phyloP scores from a whole-genome alignment of 2,797 vertebrate species.

The Gadopsis bispinosus region DNA sequence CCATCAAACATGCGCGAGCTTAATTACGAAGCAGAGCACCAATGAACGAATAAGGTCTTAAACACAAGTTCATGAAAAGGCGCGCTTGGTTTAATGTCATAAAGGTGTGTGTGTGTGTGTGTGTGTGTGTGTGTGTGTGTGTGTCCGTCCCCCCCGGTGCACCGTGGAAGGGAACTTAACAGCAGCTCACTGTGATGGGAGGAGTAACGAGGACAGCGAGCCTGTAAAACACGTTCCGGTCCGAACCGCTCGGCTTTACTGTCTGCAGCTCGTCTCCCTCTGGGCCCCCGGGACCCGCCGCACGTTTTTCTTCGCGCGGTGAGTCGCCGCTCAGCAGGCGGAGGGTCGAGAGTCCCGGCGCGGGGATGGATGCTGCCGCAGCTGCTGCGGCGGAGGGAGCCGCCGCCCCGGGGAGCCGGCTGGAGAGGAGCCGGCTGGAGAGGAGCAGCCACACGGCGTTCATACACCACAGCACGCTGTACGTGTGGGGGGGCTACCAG shows the following conservation, averaged over 20 bases:
- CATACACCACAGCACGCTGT: constrained; percentile 86
- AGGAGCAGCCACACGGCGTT: constrained; percentile 93
- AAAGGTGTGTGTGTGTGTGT: not conserved
- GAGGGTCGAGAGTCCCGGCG: not conserved
- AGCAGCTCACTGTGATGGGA: constrained; percentile 51
- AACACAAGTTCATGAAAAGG: not conserved
- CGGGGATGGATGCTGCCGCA: constrained; percentile 55
- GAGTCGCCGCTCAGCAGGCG: not conserved
- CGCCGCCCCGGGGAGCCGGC: constrained; percentile 49
- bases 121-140: not conserved
- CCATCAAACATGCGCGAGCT: fast-evolving
- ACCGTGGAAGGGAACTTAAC: not conserved
- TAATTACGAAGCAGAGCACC: not conserved
- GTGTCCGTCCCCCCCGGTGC: not conserved
- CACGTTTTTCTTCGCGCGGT: constrained; percentile 9
- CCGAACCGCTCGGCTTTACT: not conserved
- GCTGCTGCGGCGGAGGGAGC: not conserved
- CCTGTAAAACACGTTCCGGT: constrained; percentile 66
- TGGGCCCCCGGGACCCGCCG: too few species aligned
- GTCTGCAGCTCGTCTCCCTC: not conserved
- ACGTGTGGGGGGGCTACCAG: constrained; percentile 95
- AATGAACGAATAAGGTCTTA: not conserved
- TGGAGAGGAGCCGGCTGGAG: constrained; percentile 88
- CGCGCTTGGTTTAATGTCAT: not conserved
- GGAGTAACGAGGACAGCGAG: constrained; percentile 51